Evolutionary conservation across 2,113 vertebrate species (phyloP).

Genomic region (Cacatua alba): DNA sequence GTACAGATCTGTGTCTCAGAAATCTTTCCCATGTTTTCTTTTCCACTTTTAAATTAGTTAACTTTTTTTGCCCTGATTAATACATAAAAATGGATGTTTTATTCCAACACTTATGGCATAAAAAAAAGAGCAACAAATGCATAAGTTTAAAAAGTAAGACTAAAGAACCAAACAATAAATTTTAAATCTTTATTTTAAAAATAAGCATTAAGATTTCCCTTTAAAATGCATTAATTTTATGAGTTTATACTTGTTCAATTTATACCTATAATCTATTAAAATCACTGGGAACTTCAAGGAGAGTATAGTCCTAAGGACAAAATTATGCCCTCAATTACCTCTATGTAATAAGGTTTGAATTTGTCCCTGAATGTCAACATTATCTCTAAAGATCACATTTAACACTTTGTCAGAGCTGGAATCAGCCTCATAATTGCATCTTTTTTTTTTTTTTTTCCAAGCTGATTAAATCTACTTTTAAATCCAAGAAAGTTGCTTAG

Average conservation of each 20-base stretch:
- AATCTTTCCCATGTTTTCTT: background rate
- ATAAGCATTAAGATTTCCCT: background rate
- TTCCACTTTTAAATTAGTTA: background rate
- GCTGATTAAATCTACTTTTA: background rate
- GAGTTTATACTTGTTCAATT: background rate
- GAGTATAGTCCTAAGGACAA: background rate
- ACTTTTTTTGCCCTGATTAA: background rate
- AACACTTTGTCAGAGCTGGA: background rate
- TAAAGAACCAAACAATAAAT: background rate
- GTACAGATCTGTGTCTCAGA: background rate
- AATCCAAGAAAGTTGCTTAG: background rate
- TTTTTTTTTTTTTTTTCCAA: background rate
- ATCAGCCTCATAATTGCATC: background rate
- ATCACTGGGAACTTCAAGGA: background rate
- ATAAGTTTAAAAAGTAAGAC: background rate
- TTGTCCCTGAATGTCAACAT: background rate
- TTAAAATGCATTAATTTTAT: background rate
- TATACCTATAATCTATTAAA: background rate
- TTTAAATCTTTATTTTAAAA: background rate
- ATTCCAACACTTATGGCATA: background rate
- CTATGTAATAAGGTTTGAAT: background rate
- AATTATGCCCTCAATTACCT: background rate
- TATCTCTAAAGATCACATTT: background rate
- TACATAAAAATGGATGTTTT: background rate
- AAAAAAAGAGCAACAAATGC: background rate